phyloP scores from a whole-genome alignment of 30 jellyfish, hydroid and myxozoan species.

The Rhopilema esculentum region DNA sequence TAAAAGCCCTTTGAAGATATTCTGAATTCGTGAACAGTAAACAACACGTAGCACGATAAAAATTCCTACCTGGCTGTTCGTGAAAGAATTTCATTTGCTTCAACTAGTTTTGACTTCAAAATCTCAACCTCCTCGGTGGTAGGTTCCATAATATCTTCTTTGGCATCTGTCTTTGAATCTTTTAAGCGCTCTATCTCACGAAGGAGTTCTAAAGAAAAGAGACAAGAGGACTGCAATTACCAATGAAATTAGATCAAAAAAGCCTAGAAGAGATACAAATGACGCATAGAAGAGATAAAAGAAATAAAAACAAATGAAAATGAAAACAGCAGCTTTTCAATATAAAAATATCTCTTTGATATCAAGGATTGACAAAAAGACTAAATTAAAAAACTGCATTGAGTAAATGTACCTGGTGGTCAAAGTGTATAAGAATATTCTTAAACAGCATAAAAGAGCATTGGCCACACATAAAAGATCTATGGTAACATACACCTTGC shows the following conservation, averaged over 20 bases:
- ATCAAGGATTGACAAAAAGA: no score
- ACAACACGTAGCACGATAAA: no score
- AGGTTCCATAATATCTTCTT: neutral
- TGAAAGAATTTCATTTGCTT: conserved; percentile 18
- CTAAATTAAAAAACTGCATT: no score
- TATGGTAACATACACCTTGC: no score
- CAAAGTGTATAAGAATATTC: no score
- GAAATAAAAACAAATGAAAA: no score
- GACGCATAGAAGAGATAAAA: neutral
- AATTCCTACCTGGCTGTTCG: conserved; percentile 15
- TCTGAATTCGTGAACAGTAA: no score
- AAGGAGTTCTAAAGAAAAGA: conserved; percentile 28
- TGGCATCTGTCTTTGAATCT: neutral
- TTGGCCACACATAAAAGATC: no score
- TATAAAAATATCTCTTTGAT: no score
- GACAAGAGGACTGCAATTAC: neutral
- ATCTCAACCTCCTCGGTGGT: conserved; percentile 10
- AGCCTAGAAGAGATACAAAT: neutral
- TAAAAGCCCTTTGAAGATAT: no score
- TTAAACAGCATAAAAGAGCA: no score
- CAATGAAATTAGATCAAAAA: neutral
- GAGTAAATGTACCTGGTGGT: no score
- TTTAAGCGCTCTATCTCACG: conserved; percentile 56
- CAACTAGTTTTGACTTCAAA: conserved; percentile 21
- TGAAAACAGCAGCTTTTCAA: neutral